phyloP scores from a whole-genome alignment of 2,797 vertebrate species.

The Cyprinodon diabolis region DNA sequence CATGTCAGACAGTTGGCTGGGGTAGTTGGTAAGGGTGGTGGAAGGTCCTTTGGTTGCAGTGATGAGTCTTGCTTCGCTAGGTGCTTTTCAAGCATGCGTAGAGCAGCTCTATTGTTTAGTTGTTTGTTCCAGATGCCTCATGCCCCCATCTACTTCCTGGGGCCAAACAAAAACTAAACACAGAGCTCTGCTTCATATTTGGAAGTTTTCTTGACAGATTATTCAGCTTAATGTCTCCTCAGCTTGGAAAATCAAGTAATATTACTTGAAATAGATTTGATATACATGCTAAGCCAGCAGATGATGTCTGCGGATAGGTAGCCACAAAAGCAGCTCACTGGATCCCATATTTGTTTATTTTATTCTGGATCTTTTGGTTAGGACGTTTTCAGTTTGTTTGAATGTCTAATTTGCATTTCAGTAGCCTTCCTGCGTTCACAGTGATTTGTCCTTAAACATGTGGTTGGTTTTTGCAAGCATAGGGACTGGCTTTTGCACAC shows the following conservation, averaged over 20 bases:
- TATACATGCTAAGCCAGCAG: conserved; percentile 48
- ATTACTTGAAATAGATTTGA: conserved; percentile 60
- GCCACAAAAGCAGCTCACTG: conserved; percentile 48
- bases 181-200: conserved; percentile 44
- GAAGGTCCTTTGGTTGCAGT: conserved; percentile 14
- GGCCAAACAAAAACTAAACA: conserved; percentile 60
- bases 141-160: conserved; percentile 61
- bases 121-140: conserved; percentile 64
- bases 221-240: conserved; percentile 39
- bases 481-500: conserved; percentile 44
- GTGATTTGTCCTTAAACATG: conserved; percentile 73
- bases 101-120: conserved; percentile 54
- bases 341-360: conserved; percentile 34
- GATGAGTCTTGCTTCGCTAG: conserved; percentile 13
- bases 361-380: conserved; percentile 40
- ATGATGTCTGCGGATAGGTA: conserved; percentile 53
- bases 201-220: conserved; percentile 22
- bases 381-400: conserved; percentile 65
- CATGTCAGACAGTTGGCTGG: conserved; percentile 14
- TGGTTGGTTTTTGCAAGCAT: conserved; percentile 65
- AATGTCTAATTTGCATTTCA: conserved; percentile 71
- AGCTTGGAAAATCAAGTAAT: conserved; percentile 38
- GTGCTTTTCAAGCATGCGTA: conserved; percentile 20
- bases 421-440: conserved; percentile 69
- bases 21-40: background rate